Evolutionary conservation across 2,888 invertebrate species (phyloP), one percentile per base, ranked within the genome.

Genomic region (Lysandra coridon): DNA sequence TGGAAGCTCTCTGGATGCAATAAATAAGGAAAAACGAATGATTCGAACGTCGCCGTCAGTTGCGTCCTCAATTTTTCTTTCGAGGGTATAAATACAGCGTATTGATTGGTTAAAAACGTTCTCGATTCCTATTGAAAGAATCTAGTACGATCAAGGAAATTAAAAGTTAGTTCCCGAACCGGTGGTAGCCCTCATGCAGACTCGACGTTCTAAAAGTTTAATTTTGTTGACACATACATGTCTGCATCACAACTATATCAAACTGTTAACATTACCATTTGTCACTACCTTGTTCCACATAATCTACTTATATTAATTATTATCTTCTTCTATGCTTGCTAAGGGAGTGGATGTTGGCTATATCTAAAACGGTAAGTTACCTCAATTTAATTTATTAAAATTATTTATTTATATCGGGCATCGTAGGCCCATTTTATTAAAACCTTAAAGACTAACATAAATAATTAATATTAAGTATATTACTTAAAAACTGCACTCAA

Each of bases 291-390:
- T 75, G n/a, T 37, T 44, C 49, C 23, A 30, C 49, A 75, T 75
- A 49, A 4, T 74, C 12, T n/a, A 37, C 2, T 2, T 37, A 53
- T 4, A 23, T 23, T 23, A 62, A 69, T 37, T 69, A 14, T 49
- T 5, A 81, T 82, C 84, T 85, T 83, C 85, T 85, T 89, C 85
- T 84, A 84, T 85, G 91, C 89, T 86, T 82, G 90, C 89, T 82
- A 92, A 97, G 97, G 90, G 97, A 97, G 84, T 97, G 97, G 97
- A 96, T 97, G 95, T 95, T 96, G 80, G 97, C 97, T 79, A 97
- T 97, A 85, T 96, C 97, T 83, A 97, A 97, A 93, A 97, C 97
- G 89, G 97, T 97, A 93, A 96, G 97, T 95, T 78, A 49, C 23
- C 62, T 74, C 40, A 49, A 49, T 12, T 44, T 44, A 44, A 44